Percentiles rank a stretch among this genome's conserved stretches.
These are phyloP conservation scores for Corythornis leucogaster DNA, from an alignment of 2,797 vertebrate genomes.

Conservation along the genomic window DNA sequence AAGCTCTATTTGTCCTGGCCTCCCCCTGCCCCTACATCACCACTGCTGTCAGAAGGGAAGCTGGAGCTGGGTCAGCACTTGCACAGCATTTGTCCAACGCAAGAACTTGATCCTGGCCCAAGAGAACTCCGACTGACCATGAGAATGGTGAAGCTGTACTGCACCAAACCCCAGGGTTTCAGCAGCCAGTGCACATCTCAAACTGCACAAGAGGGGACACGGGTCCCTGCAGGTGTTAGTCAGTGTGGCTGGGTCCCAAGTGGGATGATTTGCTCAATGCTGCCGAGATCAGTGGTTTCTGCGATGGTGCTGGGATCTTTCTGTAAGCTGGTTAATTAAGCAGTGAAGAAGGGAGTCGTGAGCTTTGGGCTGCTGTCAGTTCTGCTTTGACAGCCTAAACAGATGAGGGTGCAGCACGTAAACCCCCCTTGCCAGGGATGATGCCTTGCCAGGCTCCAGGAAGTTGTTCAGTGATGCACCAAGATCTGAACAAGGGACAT, in stretches of 20 bases:
- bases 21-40: background rate
- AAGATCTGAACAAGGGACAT: background rate
- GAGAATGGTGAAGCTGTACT: background rate
- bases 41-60: fast-evolving
- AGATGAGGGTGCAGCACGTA: background rate
- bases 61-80: background rate
- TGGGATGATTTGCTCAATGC: background rate
- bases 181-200: background rate
- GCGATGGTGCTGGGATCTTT: too few species aligned
- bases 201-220: fast-evolving
- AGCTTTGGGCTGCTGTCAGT: background rate
- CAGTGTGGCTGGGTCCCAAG: background rate
- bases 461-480: background rate
- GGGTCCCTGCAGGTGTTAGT: background rate
- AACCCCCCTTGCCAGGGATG: background rate
- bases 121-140: background rate
- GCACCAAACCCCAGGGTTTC: background rate
- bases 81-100: background rate
- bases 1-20: background rate
- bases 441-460: background rate
- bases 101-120: background rate
- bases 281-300: fast-evolving
- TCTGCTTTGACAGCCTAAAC: background rate
- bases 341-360: background rate
- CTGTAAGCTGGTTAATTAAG: background rate